Evolutionary conservation across 2,113 vertebrate species (phyloP).

Genomic region (Misgurnus anguillicaudatus): DNA sequence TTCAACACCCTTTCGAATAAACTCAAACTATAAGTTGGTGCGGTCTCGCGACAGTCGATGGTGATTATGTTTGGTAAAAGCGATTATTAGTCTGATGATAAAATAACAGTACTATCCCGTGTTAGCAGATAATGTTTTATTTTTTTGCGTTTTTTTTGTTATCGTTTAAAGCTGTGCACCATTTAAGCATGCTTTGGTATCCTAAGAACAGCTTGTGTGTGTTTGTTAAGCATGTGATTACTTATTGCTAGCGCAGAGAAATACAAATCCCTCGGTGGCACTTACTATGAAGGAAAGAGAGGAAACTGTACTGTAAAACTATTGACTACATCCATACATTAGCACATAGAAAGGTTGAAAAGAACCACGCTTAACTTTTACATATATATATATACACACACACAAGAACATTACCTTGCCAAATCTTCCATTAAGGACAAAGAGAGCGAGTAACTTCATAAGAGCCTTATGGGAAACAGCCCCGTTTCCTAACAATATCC

Average conservation of each 20-base stretch:
- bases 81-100: neutral
- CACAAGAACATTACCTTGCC: slow-evolving; percentile 31
- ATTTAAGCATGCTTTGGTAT: slow-evolving; percentile 25
- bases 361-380: slow-evolving; percentile 35
- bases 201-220: slow-evolving; percentile 6
- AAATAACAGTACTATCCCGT: slow-evolving; percentile 15
- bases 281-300: slow-evolving; percentile 31
- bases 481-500: slow-evolving; percentile 31
- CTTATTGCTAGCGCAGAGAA: slow-evolving; percentile 42
- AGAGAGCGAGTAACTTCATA: slow-evolving; percentile 28
- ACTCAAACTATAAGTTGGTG: too few relatives aligned
- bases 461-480: slow-evolving; percentile 31
- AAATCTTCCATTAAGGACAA: slow-evolving; percentile 29
- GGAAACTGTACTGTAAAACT: slow-evolving; percentile 18
- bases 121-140: neutral
- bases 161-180: neutral
- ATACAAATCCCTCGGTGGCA: slow-evolving; percentile 34
- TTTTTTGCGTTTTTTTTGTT: neutral
- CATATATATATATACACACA: slow-evolving; percentile 4
- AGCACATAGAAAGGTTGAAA: slow-evolving; percentile 37
- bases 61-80: slow-evolving; percentile 15
- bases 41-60: neutral
- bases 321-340: slow-evolving; percentile 38
- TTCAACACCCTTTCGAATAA: neutral
- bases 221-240: slow-evolving; percentile 20